phyloP scores from a whole-genome alignment of 1,140 invertebrate genomes.

The Hirudo medicinalis region DNA sequence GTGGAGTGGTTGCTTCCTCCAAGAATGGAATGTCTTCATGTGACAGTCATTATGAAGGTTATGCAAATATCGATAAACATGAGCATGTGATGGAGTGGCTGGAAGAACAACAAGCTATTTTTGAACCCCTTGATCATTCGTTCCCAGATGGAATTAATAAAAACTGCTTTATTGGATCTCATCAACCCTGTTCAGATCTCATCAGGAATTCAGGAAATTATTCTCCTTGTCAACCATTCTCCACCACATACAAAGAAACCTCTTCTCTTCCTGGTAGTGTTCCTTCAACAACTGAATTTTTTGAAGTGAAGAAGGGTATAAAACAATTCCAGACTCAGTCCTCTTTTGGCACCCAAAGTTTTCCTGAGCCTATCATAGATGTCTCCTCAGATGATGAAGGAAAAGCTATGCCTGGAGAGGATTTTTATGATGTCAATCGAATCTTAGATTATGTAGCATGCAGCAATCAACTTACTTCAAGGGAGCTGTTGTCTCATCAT shows the following conservation, averaged over 20 bases:
- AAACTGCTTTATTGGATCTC: no score
- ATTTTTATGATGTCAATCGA: constrained; percentile 10
- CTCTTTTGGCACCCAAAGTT: constrained; percentile 8
- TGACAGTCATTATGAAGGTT: constrained; percentile 6
- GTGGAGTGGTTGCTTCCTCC: neutral
- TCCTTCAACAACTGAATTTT: no score
- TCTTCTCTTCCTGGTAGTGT: no score
- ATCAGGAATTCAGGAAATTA: no score
- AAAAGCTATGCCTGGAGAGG: neutral
- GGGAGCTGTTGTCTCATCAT: neutral
- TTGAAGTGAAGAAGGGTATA: no score
- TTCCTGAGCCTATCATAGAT: neutral
- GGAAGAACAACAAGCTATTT: constrained; percentile 13
- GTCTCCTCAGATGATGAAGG: neutral
- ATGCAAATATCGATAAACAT: constrained; percentile 5
- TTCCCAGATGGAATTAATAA: no score
- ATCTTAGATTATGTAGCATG: neutral
- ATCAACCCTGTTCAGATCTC: no score
- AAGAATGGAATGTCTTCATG: neutral
- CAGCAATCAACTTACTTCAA: neutral
- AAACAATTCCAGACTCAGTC: neutral
- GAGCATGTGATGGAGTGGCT: constrained; percentile 18
- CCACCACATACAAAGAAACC: no score
- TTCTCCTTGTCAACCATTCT: no score
- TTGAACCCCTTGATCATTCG: neutral